Evolutionary conservation across 2,888 invertebrate species (phyloP), one percentile per base, ranked within the genome.

Genomic region (Ariolimax columbianus): DNA sequence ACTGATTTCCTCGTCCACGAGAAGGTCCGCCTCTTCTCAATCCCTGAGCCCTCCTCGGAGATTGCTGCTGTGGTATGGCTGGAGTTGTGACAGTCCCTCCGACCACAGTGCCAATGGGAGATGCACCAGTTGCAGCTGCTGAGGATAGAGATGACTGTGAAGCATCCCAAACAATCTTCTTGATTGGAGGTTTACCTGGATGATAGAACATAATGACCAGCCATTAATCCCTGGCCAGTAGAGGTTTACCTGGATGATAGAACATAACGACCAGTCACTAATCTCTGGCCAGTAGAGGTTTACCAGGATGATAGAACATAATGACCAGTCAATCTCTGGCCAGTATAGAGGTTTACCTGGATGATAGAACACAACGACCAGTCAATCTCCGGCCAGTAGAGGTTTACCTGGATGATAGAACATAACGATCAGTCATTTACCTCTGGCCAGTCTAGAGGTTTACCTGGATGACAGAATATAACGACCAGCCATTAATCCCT

Each of bases 171-270:
- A 80, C 75, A 40, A 82, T 84, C 36, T 72, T 86, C 73, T 84
- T 86, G 47, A 86, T 86, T 87, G 90, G 90, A 7, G 91, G 91
- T 80, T 90, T 91, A 63, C 59, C 85, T 85, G 82, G 14, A 23
- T 9, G 33, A 75, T 55, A 19, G 19, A 30, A 68, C 3, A 63
- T 55, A 23, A 23, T 4, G 3, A 55, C 55, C 26, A 7, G n/a
- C 23, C 1, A n/a, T 63, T n/a, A 63, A n/a, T 63, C 6, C 47
- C 47, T 6, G 6, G 14, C 14, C 26, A n/a, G 11, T 14, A n/a
- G 3, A 19, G 23, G 55, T 55, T 17, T 55, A 23, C 17, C 14
- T 55, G 9, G 23, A 23, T 11, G 3, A 55, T 9, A 23, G 17
- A 17, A 55, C 3, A 55, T 17, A 23, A 19, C 55, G 23, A 55